These are phyloP conservation scores for Armadillidium nasatum DNA, from an alignment of 1,140 invertebrate species.

Conservation along the genomic window DNA sequence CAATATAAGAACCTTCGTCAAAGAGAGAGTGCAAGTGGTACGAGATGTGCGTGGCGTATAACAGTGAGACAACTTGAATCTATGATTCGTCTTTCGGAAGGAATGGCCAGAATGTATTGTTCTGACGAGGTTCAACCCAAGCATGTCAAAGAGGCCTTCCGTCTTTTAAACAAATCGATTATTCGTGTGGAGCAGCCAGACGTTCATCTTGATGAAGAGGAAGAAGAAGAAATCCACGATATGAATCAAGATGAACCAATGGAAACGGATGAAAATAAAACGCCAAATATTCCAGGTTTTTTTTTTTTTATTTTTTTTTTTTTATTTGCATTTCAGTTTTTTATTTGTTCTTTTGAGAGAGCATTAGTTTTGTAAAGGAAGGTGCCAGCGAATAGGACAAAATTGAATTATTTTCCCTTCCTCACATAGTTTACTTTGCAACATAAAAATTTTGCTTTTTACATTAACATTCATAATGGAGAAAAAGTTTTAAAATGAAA, in stretches of 20 bases:
- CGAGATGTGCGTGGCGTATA: conserved; percentile 80
- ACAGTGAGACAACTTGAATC: conserved; percentile 99
- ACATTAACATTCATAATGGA: too few relatives aligned
- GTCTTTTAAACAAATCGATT: conserved; percentile 95
- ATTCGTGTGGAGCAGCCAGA: conserved; percentile 97
- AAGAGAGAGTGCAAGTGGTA: conserved; percentile 66
- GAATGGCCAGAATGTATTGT: conserved; percentile 92
- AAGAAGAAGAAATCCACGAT: conserved; percentile 53
- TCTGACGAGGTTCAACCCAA: conserved; percentile 69
- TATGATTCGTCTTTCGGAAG: conserved; percentile 92
- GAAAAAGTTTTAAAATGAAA: too few relatives aligned
- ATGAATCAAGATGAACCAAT: conserved; percentile 48
- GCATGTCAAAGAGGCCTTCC: conserved; percentile 91
- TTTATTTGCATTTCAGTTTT: too few relatives aligned
- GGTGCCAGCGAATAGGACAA: too few relatives aligned
- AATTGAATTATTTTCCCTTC: too few relatives aligned
- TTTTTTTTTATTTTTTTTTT: too few relatives aligned
- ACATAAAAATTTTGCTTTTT: too few relatives aligned
- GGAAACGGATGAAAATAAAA: conserved; percentile 42
- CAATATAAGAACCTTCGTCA: conserved; percentile 83
- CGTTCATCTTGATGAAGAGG: conserved; percentile 82
- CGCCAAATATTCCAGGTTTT: conserved; percentile 30
- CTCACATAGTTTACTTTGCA: too few relatives aligned
- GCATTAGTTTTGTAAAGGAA: too few relatives aligned
- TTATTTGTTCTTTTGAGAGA: too few relatives aligned